A percentile compares a stretch with the other conserved stretches of the same genome.
These are phyloP conservation scores for Anthoscopus minutus DNA, from an alignment of 2,113 vertebrate genomes.

Conservation along the genomic window DNA sequence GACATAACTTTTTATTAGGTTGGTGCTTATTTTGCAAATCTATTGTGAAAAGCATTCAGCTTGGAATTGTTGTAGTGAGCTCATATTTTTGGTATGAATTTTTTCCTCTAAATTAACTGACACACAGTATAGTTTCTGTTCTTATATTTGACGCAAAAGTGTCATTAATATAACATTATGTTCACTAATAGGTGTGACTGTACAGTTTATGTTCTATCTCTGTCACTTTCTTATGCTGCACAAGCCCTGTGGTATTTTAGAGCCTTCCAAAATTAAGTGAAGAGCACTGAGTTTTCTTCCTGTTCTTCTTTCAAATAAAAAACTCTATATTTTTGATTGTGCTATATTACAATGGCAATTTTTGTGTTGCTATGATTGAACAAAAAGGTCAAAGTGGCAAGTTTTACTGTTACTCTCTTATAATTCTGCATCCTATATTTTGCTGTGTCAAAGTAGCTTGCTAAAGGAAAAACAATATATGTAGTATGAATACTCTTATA, in stretches of 20 bases:
- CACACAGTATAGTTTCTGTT: background rate
- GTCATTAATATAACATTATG: background rate
- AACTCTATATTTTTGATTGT: background rate
- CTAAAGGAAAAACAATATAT: background rate
- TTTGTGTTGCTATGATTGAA: background rate
- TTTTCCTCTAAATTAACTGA: background rate
- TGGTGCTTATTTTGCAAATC: conserved; percentile 1
- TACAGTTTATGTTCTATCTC: background rate
- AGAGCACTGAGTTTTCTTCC: background rate
- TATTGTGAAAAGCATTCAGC: background rate
- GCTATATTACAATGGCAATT: background rate
- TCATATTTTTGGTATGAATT: background rate
- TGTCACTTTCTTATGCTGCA: background rate
- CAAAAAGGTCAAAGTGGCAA: background rate
- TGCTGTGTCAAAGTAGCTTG: conserved; percentile 3
- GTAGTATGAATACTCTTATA: background rate
- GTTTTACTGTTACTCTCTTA: background rate
- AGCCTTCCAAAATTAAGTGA: background rate
- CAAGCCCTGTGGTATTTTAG: background rate
- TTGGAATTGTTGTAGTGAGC: background rate
- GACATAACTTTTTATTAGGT: background rate
- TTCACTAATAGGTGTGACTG: background rate
- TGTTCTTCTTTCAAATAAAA: background rate
- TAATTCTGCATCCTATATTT: background rate
- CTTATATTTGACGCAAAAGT: background rate